Evolutionary conservation across 2,113 vertebrate species (phyloP).

Genomic region (Condylura cristata): DNA sequence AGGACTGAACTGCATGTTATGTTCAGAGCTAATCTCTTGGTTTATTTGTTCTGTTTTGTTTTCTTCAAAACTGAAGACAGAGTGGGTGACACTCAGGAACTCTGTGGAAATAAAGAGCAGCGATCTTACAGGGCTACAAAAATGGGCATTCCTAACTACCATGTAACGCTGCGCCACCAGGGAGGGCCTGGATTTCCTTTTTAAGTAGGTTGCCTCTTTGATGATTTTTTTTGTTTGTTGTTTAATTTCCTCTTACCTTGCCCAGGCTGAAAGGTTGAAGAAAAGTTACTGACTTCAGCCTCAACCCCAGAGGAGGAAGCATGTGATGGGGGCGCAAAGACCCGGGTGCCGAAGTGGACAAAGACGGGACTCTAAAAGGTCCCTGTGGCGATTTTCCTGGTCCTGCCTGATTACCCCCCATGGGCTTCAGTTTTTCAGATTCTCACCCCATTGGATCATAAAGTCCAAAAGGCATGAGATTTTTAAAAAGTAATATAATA

Average conservation of each 20-base stretch:
- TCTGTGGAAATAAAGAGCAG: not conserved
- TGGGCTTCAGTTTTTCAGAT: not conserved
- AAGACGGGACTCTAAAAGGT: not conserved
- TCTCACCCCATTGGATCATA: not conserved
- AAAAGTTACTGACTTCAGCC: not conserved
- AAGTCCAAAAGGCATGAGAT: not conserved
- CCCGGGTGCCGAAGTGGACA: no score
- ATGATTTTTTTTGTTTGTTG: not conserved
- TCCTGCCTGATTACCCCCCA: not conserved
- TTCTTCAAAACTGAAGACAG: not conserved
- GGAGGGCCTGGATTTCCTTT: slow-evolving; percentile 63
- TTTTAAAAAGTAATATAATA: no score
- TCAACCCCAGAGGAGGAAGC: slow-evolving; percentile 39
- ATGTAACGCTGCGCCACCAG: no score
- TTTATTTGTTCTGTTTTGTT: not conserved
- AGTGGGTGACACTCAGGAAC: not conserved
- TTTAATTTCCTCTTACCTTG: not conserved
- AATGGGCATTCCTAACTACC: not conserved
- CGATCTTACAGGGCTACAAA: not conserved
- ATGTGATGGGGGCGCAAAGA: not conserved
- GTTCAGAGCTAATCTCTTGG: not conserved
- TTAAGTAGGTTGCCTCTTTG: not conserved
- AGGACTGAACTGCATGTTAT: not conserved
- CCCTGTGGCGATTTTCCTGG: not conserved
- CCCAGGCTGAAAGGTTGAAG: not conserved